Percentiles rank a stretch among this genome's conserved stretches.
Evolutionary conservation across 2,113 vertebrate genomes (phyloP).

Genomic region (Urocynchramus pylzowi): DNA sequence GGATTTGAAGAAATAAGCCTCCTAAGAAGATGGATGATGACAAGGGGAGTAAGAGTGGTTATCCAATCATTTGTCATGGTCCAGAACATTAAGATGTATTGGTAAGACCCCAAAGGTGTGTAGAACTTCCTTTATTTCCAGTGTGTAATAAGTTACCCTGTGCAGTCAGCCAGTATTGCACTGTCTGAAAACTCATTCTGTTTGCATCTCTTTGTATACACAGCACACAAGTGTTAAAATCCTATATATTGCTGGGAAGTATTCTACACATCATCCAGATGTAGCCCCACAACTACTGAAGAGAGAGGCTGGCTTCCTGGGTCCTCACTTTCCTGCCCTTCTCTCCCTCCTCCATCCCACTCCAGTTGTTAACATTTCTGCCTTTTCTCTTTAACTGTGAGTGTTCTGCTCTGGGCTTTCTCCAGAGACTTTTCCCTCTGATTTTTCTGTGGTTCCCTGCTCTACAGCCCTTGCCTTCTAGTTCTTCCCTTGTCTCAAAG

Average conservation of each 20-base stretch:
- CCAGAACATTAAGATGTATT: conserved; percentile 56
- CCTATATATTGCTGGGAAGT: not conserved
- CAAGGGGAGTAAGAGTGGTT: conserved; percentile 63
- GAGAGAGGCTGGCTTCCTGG: not conserved
- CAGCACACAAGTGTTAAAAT: not conserved
- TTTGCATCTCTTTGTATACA: not conserved
- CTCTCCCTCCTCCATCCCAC: not conserved
- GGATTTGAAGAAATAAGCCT: conserved; percentile 65
- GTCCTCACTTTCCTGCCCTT: not conserved
- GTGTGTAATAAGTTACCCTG: not conserved
- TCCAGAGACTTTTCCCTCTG: not conserved
- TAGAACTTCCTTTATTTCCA: conserved; percentile 23
- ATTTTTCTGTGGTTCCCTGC: not conserved
- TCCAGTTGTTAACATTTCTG: not conserved
- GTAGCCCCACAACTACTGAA: not conserved
- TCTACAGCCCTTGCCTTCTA: not conserved
- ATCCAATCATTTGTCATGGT: conserved; percentile 65
- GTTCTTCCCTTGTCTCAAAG: not conserved
- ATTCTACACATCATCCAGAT: not conserved
- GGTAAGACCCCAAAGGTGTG: conserved; percentile 4
- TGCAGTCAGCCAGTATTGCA: not conserved
- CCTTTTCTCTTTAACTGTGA: not conserved
- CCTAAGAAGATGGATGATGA: conserved; percentile 65
- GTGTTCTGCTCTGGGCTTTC: not conserved
- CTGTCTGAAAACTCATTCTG: not conserved